Conservation (phyloP, 2,797 vertebrate genomes). For the Poeciliopsis paucimaculata region DNA sequence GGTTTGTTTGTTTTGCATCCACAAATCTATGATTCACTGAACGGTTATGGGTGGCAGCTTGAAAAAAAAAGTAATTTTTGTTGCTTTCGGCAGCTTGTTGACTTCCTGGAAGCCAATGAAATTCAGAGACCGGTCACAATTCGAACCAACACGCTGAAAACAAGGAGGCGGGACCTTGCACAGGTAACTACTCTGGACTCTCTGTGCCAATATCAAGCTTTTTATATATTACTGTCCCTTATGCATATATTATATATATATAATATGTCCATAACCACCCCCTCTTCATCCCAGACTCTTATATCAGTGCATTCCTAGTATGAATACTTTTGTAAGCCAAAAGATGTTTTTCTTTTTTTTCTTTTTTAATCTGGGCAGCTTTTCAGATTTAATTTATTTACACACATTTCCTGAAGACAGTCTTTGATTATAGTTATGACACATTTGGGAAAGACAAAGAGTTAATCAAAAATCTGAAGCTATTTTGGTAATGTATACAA, state of each 20-base stretch:
- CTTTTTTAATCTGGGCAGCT: not conserved
- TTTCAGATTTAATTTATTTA: not conserved
- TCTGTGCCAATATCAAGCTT: not conserved
- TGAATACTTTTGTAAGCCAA: too few species aligned
- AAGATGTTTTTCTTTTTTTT: not conserved
- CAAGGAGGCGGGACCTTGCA: conserved; percentile 93
- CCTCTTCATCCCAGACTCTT: too few species aligned
- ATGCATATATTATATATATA: not conserved
- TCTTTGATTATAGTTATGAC: not conserved
- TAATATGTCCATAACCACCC: too few species aligned
- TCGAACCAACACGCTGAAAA: conserved; percentile 95
- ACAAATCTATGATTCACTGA: not conserved
- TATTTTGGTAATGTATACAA: not conserved
- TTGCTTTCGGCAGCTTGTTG: conserved; percentile 83
- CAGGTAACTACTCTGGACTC: conserved; percentile 80
- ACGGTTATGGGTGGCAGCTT: not conserved
- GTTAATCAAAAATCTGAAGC: not conserved
- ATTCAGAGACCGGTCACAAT: conserved; percentile 94
- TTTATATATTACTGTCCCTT: not conserved
- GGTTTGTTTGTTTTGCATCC: not conserved
- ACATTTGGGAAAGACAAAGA: not conserved
- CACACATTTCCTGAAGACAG: not conserved
- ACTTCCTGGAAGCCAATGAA: conserved; percentile 96
- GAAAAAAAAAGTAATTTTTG: not conserved
- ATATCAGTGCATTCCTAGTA: too few species aligned